Percentiles rank a stretch among this genome's conserved stretches.
phyloP scores from a whole-genome alignment of 2,888 invertebrate species.

The Melinopterus prodromus region DNA sequence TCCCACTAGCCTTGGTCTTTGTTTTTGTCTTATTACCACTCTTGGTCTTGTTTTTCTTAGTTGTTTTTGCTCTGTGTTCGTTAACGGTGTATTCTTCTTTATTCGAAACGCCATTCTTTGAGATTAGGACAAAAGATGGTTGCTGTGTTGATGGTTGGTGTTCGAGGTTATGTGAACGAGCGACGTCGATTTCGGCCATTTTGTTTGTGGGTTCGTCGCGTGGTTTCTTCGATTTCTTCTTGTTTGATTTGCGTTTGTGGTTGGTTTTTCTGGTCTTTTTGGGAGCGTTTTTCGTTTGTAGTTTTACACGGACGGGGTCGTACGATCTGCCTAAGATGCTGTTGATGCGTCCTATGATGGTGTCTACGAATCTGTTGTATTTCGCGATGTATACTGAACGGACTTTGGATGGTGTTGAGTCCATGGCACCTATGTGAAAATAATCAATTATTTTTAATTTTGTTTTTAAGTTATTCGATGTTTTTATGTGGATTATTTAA shows the following conservation, averaged over 20 bases:
- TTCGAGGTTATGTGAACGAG: slow-evolving; percentile 43
- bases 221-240: slow-evolving; percentile 32
- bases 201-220: slow-evolving; percentile 48
- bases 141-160: slow-evolving; percentile 53
- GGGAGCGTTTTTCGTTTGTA: slow-evolving; percentile 65
- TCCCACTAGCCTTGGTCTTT: slow-evolving; percentile 61
- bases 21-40: slow-evolving; percentile 54
- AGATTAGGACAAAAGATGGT: slow-evolving; percentile 56
- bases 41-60: slow-evolving; percentile 51
- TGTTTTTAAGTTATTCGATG: background rate
- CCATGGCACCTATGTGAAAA: slow-evolving; percentile 31
- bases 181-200: slow-evolving; percentile 56
- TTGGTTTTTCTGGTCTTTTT: slow-evolving; percentile 58
- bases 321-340: slow-evolving; percentile 80
- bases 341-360: slow-evolving; percentile 82
- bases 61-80: slow-evolving; percentile 46
- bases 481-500: background rate
- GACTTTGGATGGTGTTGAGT: slow-evolving; percentile 54
- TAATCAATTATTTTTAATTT: background rate
- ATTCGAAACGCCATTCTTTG: slow-evolving; percentile 49
- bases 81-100: slow-evolving; percentile 34
- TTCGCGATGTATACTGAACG: slow-evolving; percentile 80
- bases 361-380: slow-evolving; percentile 87
- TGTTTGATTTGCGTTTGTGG: slow-evolving; percentile 31
- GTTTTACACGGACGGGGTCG: slow-evolving; percentile 84